Evolutionary conservation across 2,113 vertebrate genomes (phyloP), one percentile per base, ranked within the genome.

Genomic region (Ammospiza nelsoni): DNA sequence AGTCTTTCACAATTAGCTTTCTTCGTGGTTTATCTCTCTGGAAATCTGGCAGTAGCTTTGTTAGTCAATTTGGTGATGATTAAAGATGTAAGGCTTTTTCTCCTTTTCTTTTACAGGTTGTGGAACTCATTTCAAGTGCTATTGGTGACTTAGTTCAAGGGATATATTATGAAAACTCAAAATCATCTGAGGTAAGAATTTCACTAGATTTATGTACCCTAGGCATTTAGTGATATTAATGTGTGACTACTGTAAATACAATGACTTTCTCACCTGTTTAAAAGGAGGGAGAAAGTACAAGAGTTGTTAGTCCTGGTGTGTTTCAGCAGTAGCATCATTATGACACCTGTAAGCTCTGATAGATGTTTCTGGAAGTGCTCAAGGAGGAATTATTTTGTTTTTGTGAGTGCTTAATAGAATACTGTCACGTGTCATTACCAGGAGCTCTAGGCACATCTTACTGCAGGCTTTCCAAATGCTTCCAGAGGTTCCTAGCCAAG

Each of bases 111-210:
- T 97, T 96, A 39, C 97, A 99, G 99, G 99, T 99, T 51, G 98
- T 99, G 73, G 99, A 99, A 89, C 98, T 99, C 87, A 97, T 99
- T 96, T 99, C 99, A 83, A 99, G 99, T 97, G 99, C 99, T 94
- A 99, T 99, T 25, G 99, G 98, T 92, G 99, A 99, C 95, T 96
- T 99, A 96, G 99, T 99, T 89, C 99, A 99, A 97, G 99, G 99
- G 62, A 98, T 99, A 96, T 99, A 99, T 97, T 98, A 98, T 62
- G 99, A 99, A 97, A 99, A 98, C 94, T 97, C 97, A 88, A 96
- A 92, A 88, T 97, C 91, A 39, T 83, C 95, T 48, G 98, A 99
- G 99, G 99, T 99, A 98, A 98, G 97, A 89, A 67, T 91, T 94
- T 84, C 16, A 31, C 43, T 78, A 39, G 48, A 69, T 71, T 83